phyloP scores from a whole-genome alignment of 2,113 vertebrate species.

The Romanogobio albipinnatus region DNA sequence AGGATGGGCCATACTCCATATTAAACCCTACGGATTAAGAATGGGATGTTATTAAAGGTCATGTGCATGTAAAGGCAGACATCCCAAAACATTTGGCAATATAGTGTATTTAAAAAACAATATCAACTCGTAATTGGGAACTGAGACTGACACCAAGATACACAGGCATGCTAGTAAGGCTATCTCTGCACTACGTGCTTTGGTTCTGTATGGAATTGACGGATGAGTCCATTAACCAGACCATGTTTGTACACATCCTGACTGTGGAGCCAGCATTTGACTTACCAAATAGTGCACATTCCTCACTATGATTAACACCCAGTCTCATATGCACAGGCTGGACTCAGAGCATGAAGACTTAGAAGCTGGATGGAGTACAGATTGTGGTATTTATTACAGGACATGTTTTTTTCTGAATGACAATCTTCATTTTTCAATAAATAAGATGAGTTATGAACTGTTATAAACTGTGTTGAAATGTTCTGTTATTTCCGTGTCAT shows the following conservation, averaged over 20 bases:
- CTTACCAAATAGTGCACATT: conserved; percentile 76
- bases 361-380: background rate
- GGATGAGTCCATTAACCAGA: conserved; percentile 64
- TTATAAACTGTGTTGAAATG: background rate
- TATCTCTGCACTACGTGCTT: conserved; percentile 25
- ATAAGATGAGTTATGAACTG: background rate
- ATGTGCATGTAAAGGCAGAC: too few species aligned
- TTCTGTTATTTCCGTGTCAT: background rate
- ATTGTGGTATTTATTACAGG: background rate
- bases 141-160: background rate
- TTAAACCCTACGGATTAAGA: too few species aligned
- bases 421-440: background rate
- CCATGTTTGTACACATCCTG: conserved; percentile 68
- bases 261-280: conserved; percentile 69
- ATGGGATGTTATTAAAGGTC: too few species aligned
- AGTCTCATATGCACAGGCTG: conserved; percentile 32
- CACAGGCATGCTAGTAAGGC: conserved; percentile 9
- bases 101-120: too few species aligned
- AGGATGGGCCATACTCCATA: too few species aligned
- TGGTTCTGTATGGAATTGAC: conserved; percentile 38
- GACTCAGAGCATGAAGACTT: conserved; percentile 24
- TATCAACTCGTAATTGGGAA: background rate
- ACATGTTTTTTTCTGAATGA: background rate
- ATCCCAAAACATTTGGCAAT: too few species aligned
- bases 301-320: conserved; percentile 73